These are phyloP conservation scores for Ageneiosus marmoratus DNA, from an alignment of 2,113 vertebrate genomes.

Conservation along the genomic window DNA sequence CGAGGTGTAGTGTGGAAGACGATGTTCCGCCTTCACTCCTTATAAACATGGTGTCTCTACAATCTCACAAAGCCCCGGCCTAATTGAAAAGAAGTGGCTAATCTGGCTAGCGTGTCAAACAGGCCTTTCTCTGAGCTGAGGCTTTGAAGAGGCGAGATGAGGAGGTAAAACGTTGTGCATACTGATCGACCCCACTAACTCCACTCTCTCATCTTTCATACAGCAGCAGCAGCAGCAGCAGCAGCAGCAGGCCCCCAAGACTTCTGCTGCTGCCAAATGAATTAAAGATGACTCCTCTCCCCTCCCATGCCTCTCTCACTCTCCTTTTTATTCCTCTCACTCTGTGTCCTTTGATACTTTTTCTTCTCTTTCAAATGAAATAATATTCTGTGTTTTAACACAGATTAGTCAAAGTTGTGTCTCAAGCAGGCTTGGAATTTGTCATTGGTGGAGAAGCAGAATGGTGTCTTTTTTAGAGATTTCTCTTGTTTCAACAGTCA, in stretches of 20 bases:
- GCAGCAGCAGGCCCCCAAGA: constrained; percentile 53
- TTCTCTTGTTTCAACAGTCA: neutral
- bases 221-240: constrained; percentile 42
- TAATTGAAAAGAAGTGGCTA: constrained; percentile 59
- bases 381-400: constrained; percentile 44
- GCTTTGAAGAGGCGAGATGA: constrained; percentile 59
- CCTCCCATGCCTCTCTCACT: constrained; percentile 7
- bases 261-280: constrained; percentile 57
- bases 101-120: constrained; percentile 56
- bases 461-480: neutral
- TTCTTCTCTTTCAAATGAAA: constrained; percentile 48
- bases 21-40: constrained; percentile 39
- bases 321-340: constrained; percentile 26
- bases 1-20: constrained; percentile 9
- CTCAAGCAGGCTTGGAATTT: neutral
- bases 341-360: constrained; percentile 37
- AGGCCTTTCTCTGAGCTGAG: constrained; percentile 43
- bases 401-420: constrained; percentile 39
- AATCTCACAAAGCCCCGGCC: constrained; percentile 31
- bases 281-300: constrained; percentile 60
- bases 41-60: constrained; percentile 40
- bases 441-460: constrained; percentile 7
- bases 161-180: constrained; percentile 56
- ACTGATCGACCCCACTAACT: constrained; percentile 54
- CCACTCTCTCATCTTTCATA: constrained; percentile 55